These are phyloP conservation scores for Sussaba pulchella DNA, from an alignment of 2,888 invertebrate genomes.

Conservation along the genomic window DNA sequence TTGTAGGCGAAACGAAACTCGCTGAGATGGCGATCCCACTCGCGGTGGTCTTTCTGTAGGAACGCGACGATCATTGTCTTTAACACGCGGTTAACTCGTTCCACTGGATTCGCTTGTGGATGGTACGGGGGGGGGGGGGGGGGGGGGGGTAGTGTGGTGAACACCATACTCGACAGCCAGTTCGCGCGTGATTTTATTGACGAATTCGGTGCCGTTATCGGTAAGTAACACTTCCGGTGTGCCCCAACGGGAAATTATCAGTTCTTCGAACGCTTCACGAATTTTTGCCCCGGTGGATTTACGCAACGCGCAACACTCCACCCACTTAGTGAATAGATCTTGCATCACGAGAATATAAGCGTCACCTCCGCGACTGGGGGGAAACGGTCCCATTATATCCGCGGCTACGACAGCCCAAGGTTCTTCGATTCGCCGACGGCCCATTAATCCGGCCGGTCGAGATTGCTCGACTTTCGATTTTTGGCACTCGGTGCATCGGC, in stretches of 20 bases:
- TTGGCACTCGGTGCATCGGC: slow-evolving; percentile 66
- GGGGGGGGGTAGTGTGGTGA: no score
- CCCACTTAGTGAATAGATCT: neutral
- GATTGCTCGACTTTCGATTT: slow-evolving; percentile 47
- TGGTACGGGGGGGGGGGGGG: neutral
- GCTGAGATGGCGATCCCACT: slow-evolving; percentile 59
- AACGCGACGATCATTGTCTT: no score
- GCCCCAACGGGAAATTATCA: neutral
- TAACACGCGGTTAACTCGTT: neutral
- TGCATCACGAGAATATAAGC: no score
- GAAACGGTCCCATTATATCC: no score
- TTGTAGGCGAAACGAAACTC: slow-evolving; percentile 66
- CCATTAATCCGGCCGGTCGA: slow-evolving; percentile 58
- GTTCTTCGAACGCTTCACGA: neutral
- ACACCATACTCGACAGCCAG: neutral
- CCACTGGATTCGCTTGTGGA: neutral
- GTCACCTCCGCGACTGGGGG: no score
- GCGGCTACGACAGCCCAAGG: slow-evolving; percentile 46
- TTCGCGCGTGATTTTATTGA: neutral
- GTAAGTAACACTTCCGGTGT: neutral
- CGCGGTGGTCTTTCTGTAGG: slow-evolving; percentile 52
- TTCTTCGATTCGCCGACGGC: neutral
- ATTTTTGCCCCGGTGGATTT: neutral
- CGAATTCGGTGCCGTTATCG: neutral
- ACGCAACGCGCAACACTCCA: neutral